Percentiles rank a stretch among this genome's conserved stretches.
These are phyloP conservation scores for Agrochola litura DNA, from an alignment of 2,888 invertebrate species.

Conservation along the genomic window DNA sequence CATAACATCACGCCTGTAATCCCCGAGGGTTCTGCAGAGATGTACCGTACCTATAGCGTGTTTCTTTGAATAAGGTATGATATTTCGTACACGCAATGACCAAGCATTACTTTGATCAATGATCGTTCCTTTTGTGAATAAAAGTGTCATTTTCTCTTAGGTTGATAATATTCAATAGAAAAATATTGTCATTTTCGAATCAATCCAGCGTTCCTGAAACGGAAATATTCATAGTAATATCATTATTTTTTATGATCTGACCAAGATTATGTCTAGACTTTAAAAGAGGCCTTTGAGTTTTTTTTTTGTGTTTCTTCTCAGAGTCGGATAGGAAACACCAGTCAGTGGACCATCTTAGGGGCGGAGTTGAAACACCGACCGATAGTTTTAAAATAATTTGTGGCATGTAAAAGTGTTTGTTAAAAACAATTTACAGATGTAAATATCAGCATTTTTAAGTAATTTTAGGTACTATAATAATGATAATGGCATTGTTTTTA, in stretches of 20 bases:
- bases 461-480: not conserved
- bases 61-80: not conserved
- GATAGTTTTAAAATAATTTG: not conserved
- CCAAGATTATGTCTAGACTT: not conserved
- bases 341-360: too few relatives aligned
- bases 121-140: conserved; percentile 13
- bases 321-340: not conserved
- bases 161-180: not conserved
- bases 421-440: not conserved
- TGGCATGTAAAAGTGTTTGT: not conserved
- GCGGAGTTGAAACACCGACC: too few relatives aligned
- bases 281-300: not conserved
- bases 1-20: not conserved
- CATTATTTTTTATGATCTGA: not conserved
- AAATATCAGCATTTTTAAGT: not conserved
- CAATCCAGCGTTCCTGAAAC: not conserved
- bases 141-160: not conserved
- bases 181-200: not conserved
- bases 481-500: not conserved
- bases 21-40: not conserved
- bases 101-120: conserved; percentile 7
- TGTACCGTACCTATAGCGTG: not conserved
- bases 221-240: not conserved
- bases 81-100: not conserved
- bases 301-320: not conserved